Evolutionary conservation across 2,113 vertebrate species (phyloP).

Genomic region (Uria aalge): DNA sequence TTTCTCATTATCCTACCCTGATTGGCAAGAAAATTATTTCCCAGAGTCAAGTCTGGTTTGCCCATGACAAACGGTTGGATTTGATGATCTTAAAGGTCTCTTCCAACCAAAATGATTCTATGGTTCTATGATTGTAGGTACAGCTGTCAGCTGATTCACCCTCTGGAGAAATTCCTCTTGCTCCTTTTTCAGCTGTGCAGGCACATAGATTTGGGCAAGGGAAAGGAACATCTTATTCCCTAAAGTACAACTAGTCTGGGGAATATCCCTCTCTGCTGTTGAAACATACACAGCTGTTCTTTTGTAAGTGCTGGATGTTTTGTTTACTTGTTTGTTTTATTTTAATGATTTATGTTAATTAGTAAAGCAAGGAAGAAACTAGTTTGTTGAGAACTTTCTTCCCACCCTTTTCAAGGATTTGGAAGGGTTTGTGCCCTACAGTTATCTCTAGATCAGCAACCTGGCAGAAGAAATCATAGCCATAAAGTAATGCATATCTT

Average conservation of each 20-base stretch:
- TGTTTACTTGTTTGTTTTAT: background rate
- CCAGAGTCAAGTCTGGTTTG: background rate
- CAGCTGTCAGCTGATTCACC: background rate
- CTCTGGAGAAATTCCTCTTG: background rate
- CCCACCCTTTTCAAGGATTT: background rate
- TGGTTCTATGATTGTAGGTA: background rate
- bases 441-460: background rate
- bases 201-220: background rate
- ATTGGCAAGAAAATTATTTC: background rate
- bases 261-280: background rate
- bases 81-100: background rate
- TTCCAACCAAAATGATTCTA: background rate
- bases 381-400: background rate
- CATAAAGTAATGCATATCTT: background rate
- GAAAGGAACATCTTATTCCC: background rate
- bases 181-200: background rate
- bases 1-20: background rate
- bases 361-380: background rate
- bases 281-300: background rate
- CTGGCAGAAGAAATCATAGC: background rate
- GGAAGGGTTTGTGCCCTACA: background rate
- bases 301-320: background rate
- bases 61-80: rapidly evolving
- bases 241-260: background rate
- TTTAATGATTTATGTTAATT: background rate